phyloP scores from a whole-genome alignment of 2,113 vertebrate species.

The Pedionomus torquatus region DNA sequence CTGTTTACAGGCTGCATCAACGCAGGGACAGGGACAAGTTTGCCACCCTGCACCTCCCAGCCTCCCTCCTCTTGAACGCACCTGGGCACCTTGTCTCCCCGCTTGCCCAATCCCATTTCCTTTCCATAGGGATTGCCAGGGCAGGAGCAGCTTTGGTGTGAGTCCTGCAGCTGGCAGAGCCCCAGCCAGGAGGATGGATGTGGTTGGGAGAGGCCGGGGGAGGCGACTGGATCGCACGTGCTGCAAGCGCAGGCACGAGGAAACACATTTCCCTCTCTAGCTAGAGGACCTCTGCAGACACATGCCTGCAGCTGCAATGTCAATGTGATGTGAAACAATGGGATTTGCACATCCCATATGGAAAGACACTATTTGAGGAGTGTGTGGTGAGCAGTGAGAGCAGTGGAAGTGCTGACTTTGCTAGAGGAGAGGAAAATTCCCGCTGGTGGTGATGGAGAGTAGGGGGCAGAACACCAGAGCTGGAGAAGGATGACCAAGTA shows the following conservation, averaged over 20 bases:
- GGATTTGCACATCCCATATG: not conserved
- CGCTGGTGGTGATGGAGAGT: not conserved
- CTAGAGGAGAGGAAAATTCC: not conserved
- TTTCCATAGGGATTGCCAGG: accelerated
- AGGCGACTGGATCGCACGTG: not conserved
- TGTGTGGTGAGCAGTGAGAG: not conserved
- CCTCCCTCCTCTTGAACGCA: not conserved
- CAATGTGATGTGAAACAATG: not conserved
- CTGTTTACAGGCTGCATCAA: not conserved
- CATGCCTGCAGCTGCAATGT: not conserved
- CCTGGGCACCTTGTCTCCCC: accelerated
- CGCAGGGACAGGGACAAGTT: not conserved
- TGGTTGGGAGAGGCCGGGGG: not conserved
- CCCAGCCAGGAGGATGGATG: not conserved
- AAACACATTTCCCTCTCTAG: not conserved
- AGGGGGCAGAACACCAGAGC: not conserved
- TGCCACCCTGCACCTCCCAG: not conserved
- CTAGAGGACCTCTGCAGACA: not conserved
- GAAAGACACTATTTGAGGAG: not conserved
- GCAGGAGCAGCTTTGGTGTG: not conserved
- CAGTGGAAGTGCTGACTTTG: accelerated
- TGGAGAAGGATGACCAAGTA: not conserved
- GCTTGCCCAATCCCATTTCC: not conserved
- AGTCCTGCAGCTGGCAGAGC: not conserved
- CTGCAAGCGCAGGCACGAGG: not conserved